phyloP scores from a whole-genome alignment of 2,113 vertebrate species.

The Steatornis caripensis region DNA sequence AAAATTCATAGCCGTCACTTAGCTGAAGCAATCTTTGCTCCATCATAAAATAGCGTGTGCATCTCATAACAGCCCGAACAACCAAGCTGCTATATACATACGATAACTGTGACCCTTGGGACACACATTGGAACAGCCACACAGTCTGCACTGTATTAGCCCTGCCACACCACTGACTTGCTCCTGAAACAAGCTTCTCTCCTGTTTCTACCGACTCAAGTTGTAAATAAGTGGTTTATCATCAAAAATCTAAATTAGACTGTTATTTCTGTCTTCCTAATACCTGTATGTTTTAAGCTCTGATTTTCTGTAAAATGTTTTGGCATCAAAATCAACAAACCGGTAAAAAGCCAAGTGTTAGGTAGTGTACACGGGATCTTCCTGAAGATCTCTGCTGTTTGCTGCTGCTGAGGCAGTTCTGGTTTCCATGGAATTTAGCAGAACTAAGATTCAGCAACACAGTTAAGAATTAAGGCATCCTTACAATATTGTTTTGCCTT shows the following conservation, averaged over 20 bases:
- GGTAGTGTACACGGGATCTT: neutral
- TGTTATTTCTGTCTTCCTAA: neutral
- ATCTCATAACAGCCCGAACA: neutral
- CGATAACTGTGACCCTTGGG: neutral
- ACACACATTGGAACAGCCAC: neutral
- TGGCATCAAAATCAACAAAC: neutral
- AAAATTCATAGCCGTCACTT: neutral
- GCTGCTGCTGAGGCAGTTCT: neutral
- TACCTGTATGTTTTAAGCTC: neutral
- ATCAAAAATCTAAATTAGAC: neutral
- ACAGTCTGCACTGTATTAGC: neutral
- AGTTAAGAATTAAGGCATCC: neutral
- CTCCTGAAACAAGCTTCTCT: neutral
- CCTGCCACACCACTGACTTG: neutral
- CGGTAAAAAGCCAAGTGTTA: neutral
- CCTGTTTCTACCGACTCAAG: neutral
- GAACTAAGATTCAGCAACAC: neutral
- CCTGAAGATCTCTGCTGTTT: neutral
- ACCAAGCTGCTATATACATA: rapidly evolving
- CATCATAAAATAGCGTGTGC: neutral
- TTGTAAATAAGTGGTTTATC: neutral
- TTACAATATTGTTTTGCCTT: neutral
- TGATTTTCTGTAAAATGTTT: neutral
- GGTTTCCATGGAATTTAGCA: neutral
- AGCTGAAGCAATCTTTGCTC: neutral